Base-by-base conservation (phyloP, 2,888 invertebrate species). In the Agrotis ipsilon region DNA sequence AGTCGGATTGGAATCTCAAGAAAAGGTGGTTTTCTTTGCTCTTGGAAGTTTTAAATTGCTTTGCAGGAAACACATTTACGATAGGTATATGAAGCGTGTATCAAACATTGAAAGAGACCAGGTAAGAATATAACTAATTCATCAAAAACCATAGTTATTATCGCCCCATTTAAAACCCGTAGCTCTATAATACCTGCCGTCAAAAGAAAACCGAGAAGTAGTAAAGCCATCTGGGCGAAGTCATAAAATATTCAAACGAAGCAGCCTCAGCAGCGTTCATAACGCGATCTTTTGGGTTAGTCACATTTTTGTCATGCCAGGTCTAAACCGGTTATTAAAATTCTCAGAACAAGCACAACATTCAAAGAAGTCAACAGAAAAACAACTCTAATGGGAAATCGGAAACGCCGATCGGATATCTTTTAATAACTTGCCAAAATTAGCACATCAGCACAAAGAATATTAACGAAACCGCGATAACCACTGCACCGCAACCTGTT, bases 391-490 rank as follows among this genome's bases (percentile, higher is more conserved):
- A 69, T 60, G 64, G 60, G 61, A 69, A 64, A 82, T 75, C 75
- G 80, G 82, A 84, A 68, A 58, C 46, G 19, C 24, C 58, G 54
- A 73, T 79, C 75, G 80, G 75, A 72, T 75, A 73, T 55, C 16
- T 67, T 64, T 80, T 57, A 78, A 67, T 60, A 49, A 66, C 32
- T 72, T 66, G 60, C 64, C 55, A 60, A 75, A 72, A 71, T 82
- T 79, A 75, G 67, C 72, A 74, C 62, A 77, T 61, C 24, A 69
- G 58, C 46, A 71, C 52, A 57, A 78, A 79, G 48, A 72, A 63
- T 70, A 70, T 63, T 77, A 76, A 84, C 65, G 80, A 85, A 84
- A 84, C 75, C 72, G 68, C 72, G 65, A 83, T 76, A 80, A 74
- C 70, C 78, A 77, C 75, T 75, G 74, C 77, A 78, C 74, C 77